A percentile compares a stretch with the other conserved stretches of the same genome.
Conservation (phyloP, 2,797 vertebrate genomes). For the Pseudocheirus occidentalis region DNA sequence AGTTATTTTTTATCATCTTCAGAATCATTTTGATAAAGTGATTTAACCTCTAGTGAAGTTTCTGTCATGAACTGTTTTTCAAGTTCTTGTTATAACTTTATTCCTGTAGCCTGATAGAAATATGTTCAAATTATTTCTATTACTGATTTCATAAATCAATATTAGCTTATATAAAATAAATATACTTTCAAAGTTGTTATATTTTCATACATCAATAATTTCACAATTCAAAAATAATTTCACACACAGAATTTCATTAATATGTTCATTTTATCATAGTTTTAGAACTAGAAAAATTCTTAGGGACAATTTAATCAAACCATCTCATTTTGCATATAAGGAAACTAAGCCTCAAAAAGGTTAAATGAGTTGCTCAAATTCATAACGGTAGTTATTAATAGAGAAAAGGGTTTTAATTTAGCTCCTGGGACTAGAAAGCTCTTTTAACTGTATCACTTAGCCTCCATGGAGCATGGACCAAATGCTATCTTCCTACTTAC, state of each 20-base stretch:
- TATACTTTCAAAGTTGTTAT: background rate
- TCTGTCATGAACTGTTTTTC: constrained; percentile 96
- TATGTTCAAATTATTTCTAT: constrained; percentile 39
- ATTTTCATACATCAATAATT: background rate
- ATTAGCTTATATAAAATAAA: constrained; percentile 3
- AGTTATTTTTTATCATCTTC: constrained; percentile 90
- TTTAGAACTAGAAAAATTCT: background rate
- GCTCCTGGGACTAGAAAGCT: background rate
- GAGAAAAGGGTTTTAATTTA: background rate
- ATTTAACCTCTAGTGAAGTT: constrained; percentile 93
- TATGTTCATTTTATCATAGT: constrained; percentile 1
- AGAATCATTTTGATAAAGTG: constrained; percentile 89
- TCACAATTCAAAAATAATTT: background rate
- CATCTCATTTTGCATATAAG: background rate
- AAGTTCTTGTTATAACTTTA: constrained; percentile 94
- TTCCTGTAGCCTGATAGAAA: constrained; percentile 85
- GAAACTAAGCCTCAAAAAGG: background rate
- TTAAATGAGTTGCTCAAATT: background rate
- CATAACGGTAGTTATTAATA: background rate
- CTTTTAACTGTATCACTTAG: no score
- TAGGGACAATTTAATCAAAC: background rate
- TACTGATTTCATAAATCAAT: constrained; percentile 47
- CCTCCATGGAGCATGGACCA: background rate
- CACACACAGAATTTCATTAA: background rate
- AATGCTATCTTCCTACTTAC: background rate